Percentiles rank a stretch among this genome's conserved stretches.
These are phyloP conservation scores for Lithosia quadra DNA, from an alignment of 2,888 invertebrate species.

Conservation along the genomic window DNA sequence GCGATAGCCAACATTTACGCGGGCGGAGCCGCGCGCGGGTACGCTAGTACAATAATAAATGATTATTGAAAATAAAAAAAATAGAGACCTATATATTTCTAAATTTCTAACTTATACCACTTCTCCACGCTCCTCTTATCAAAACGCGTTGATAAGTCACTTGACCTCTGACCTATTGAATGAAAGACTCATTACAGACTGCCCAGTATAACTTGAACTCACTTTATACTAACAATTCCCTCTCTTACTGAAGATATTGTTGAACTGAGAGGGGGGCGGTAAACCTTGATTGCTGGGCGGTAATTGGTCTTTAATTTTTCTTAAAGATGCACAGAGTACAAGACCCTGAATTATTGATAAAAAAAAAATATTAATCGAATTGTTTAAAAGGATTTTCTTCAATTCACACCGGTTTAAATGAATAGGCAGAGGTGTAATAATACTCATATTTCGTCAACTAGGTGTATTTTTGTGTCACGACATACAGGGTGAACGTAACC, in stretches of 20 bases:
- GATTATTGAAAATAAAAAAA: too few species aligned
- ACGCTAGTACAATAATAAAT: too few species aligned
- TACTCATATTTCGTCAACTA: too few species aligned
- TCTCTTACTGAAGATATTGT: conserved; percentile 8
- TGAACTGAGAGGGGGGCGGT: conserved; percentile 1
- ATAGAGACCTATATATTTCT: not conserved
- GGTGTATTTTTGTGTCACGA: too few species aligned
- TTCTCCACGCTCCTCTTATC: conserved; percentile 59
- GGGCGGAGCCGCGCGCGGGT: too few species aligned
- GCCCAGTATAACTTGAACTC: conserved; percentile 55
- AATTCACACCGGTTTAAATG: too few species aligned
- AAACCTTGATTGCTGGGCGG: conserved; percentile 23
- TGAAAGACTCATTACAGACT: conserved; percentile 63
- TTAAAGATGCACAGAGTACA: conserved; percentile 27
- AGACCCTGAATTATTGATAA: conserved; percentile 25
- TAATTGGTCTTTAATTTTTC: conserved; percentile 31
- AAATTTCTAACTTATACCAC: conserved; percentile 46
- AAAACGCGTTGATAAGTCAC: conserved; percentile 67
- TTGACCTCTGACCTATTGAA: conserved; percentile 69
- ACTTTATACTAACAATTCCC: conserved; percentile 14
- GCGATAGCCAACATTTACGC: too few species aligned
- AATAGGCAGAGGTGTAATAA: too few species aligned
- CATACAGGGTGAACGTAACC: too few species aligned
- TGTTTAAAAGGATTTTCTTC: not conserved
- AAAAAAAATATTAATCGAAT: not conserved